A percentile compares a stretch with the other conserved stretches of the same genome.
phyloP scores from a whole-genome alignment of 2,888 invertebrate species.

The Pristionchus exspectatus region DNA sequence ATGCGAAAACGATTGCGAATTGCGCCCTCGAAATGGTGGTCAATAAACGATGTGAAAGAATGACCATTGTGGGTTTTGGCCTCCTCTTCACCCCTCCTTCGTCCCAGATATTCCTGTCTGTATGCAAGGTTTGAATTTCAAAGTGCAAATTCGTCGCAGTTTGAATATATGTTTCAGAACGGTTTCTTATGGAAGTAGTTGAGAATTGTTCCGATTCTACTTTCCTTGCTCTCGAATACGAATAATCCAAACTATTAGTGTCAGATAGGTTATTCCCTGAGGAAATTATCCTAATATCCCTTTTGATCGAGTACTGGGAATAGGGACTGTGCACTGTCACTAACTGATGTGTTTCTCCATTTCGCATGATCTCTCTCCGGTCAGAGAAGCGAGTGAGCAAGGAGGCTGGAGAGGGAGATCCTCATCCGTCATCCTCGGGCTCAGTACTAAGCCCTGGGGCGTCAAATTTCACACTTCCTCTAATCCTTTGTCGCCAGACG shows the following conservation, averaged over 20 bases:
- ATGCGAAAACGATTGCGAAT: slow-evolving; percentile 38
- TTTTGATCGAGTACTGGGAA: background rate
- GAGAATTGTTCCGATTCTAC: background rate
- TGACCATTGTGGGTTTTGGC: slow-evolving; percentile 40
- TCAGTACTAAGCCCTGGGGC: background rate
- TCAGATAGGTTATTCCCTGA: background rate
- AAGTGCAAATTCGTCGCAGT: background rate
- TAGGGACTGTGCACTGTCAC: background rate
- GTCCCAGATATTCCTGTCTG: background rate
- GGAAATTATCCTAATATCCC: slow-evolving; percentile 44
- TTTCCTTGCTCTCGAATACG: background rate
- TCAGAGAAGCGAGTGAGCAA: background rate
- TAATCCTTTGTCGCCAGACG: slow-evolving; percentile 50
- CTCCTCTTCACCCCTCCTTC: background rate
- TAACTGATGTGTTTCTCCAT: background rate
- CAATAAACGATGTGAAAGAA: slow-evolving; percentile 33
- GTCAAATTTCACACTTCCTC: slow-evolving; percentile 35
- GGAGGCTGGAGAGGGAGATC: background rate
- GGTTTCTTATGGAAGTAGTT: too few relatives aligned
- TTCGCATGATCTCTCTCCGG: background rate
- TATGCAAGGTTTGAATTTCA: background rate
- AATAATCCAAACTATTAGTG: slow-evolving; percentile 3
- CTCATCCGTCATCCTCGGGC: background rate
- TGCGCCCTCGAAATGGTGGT: slow-evolving; percentile 43
- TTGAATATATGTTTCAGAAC: background rate